Percentiles rank a stretch among this genome's conserved stretches.
Conservation (phyloP, 2,888 invertebrate genomes). For the Harpalus rubripes region DNA sequence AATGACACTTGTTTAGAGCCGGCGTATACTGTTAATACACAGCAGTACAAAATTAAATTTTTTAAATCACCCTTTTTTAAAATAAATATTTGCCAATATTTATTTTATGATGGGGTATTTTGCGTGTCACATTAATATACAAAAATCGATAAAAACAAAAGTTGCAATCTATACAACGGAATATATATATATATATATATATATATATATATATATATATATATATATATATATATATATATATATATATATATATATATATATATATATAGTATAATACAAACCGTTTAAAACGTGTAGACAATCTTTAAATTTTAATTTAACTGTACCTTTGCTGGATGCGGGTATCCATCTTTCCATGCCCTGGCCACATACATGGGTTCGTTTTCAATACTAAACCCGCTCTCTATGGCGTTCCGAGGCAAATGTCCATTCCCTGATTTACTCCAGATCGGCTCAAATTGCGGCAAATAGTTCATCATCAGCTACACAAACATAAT, state of each 20-base stretch:
- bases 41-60: background rate
- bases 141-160: background rate
- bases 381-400: background rate
- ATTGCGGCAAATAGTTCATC: constrained; percentile 17
- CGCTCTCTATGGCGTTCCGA: background rate
- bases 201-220: too few relatives aligned
- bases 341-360: background rate
- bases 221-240: too few relatives aligned
- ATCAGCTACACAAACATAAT: background rate
- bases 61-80: background rate
- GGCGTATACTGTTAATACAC: background rate
- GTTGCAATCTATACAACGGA: too few relatives aligned
- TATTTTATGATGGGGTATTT: too few relatives aligned
- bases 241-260: too few relatives aligned
- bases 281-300: too few relatives aligned
- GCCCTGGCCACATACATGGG: background rate
- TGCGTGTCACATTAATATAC: too few relatives aligned
- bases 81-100: too few relatives aligned
- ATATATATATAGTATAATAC: too few relatives aligned
- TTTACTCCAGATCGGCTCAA: constrained; percentile 5
- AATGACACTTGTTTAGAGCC: background rate
- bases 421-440: background rate
- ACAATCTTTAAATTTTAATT: too few relatives aligned
- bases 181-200: too few relatives aligned
- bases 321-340: background rate